Base-by-base conservation (phyloP, 2,113 vertebrate species). In the Leuciscus idus region DNA sequence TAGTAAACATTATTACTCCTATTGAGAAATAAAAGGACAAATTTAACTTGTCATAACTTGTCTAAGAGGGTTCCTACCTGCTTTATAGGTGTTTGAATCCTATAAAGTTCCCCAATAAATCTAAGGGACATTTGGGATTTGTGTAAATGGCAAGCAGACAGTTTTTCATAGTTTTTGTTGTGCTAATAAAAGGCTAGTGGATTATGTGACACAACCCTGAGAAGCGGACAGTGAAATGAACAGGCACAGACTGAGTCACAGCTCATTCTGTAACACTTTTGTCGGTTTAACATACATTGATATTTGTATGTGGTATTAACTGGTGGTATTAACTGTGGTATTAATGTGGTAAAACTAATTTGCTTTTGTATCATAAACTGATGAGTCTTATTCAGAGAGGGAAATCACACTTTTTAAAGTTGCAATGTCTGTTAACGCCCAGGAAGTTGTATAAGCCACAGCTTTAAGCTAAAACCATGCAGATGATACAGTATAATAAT, bases 111-210 rank as follows among this genome's bases (percentile, higher is more conserved):
- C 57, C 75, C 72, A 55, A 55, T 87, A 83, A 83, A 87, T 87
- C 85, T 76, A 81, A 46, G 57, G 23, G 85, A 81, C 72, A n/a
- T 86, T 73, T 82, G 79, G 70, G 85, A 76, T 86, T 66, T 82
- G 68, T 55, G 30, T 5, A 81, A 50, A 83, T 57, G 73, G 68
- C 55, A 28, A 75, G 26, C 68, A 86, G 39, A 57, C 72, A 82
- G 28, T 73, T 39, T 81, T 30, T 79, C 77, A 73, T 46, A 13
- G 64, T 83, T 83, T 86, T 87, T 68, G 50, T 55, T 55, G 72
- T 17, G 85, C 57, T 77, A 87, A 87, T 87, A 87, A 87, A 87
- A 83, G 59, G 77, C 68, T 57, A 50, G 55, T 75, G 26, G 85
- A 83, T 77, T 52, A 87, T 68, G 52, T 81, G 85, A 75, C 68